Conservation (phyloP, 2,888 invertebrate genomes). For the Sarcophaga variegata region DNA sequence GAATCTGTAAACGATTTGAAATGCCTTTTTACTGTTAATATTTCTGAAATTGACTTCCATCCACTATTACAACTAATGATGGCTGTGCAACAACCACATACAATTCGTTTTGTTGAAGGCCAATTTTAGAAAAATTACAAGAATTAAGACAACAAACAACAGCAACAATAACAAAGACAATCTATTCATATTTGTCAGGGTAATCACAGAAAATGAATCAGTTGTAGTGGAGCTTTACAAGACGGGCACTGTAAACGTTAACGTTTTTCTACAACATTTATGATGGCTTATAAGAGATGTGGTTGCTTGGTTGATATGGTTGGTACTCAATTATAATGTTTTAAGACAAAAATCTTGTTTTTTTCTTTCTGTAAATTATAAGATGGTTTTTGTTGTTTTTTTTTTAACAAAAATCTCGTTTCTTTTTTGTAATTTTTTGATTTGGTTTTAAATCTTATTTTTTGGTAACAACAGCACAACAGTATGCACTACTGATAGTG, state of each 20-base stretch:
- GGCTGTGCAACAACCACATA: neutral
- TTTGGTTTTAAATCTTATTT: neutral
- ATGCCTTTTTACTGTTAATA: neutral
- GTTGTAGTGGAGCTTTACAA: neutral
- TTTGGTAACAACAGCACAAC: neutral
- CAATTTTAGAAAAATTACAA: conserved; percentile 34
- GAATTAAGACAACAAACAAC: neutral
- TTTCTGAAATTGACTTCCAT: neutral
- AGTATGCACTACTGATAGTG: neutral
- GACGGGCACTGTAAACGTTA: neutral
- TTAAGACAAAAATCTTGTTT: conserved; percentile 36
- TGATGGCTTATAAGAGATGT: conserved; percentile 17
- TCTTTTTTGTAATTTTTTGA: conserved; percentile 17
- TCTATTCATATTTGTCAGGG: neutral
- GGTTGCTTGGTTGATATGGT: neutral
- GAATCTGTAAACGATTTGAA: neutral
- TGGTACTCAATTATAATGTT: conserved; percentile 24
- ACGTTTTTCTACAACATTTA: conserved; percentile 35
- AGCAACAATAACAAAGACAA: neutral
- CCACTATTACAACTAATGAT: neutral
- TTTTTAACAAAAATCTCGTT: conserved; percentile 37
- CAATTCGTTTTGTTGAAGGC: conserved; percentile 19
- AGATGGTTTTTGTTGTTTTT: neutral
- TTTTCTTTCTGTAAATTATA: neutral
- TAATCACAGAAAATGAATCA: neutral